Evolutionary conservation across 2,797 vertebrate species (phyloP).

Genomic region (Margarornis squamiger): DNA sequence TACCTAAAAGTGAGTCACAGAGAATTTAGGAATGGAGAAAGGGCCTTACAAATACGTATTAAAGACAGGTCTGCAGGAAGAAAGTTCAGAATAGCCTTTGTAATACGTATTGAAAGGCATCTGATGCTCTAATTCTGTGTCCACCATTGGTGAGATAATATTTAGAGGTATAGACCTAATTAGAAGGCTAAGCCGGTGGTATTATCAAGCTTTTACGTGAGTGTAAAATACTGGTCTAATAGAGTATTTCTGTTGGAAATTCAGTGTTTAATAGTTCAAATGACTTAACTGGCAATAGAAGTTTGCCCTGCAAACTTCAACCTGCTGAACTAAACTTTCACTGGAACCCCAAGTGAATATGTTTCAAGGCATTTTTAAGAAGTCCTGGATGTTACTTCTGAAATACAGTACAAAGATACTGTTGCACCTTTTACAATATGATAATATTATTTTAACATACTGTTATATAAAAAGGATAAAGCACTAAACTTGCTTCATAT

Average conservation of each 20-base stretch:
- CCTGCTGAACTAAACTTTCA: background rate
- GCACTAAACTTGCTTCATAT: background rate
- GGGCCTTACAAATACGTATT: background rate
- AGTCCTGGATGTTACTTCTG: background rate
- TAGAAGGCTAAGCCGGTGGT: background rate
- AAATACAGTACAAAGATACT: background rate
- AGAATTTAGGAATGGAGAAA: background rate
- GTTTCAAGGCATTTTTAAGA: background rate
- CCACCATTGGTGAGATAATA: background rate
- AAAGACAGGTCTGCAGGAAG: background rate
- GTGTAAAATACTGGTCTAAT: background rate
- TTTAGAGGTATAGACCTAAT: background rate
- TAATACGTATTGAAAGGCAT: background rate
- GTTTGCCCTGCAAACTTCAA: background rate
- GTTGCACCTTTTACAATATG: background rate
- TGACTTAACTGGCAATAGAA: background rate
- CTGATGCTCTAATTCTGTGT: background rate
- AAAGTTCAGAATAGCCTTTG: background rate
- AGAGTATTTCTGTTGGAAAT: background rate
- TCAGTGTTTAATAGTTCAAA: background rate
- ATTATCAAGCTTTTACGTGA: background rate
- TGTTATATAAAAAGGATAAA: background rate
- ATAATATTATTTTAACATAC: fast-evolving
- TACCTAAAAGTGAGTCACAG: background rate
- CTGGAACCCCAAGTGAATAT: background rate